Evolutionary conservation across 2,888 invertebrate species (phyloP).

Genomic region (Nephrotoma flavescens): DNA sequence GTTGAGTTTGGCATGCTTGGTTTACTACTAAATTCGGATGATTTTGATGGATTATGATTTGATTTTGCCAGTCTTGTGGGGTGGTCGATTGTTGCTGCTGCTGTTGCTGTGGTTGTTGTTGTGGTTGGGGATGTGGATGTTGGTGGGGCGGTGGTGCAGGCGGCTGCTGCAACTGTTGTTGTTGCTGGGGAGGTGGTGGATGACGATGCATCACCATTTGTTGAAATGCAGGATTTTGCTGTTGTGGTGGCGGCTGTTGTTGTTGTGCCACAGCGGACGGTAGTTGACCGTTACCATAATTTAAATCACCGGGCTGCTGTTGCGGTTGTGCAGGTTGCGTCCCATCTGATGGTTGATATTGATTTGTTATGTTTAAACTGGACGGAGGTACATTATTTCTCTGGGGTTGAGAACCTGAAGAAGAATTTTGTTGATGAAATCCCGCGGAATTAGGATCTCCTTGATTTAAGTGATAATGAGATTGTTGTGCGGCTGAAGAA

Average conservation of each 20-base stretch:
- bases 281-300: constrained; percentile 35
- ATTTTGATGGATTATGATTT: constrained; percentile 32
- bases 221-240: constrained; percentile 22
- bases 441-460: constrained; percentile 27
- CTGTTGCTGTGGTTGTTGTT: constrained; percentile 11
- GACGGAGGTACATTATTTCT: constrained; percentile 23
- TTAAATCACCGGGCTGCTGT: constrained; percentile 20
- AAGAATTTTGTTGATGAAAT: constrained; percentile 18
- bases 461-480: constrained; percentile 24
- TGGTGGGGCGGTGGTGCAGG: constrained; percentile 17
- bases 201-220: constrained; percentile 17
- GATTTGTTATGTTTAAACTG: constrained; percentile 27
- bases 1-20: constrained; percentile 32
- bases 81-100: constrained; percentile 12
- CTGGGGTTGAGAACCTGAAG: constrained; percentile 11
- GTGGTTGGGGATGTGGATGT: constrained; percentile 5
- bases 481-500: constrained; percentile 37
- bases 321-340: constrained; percentile 22
- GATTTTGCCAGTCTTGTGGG: constrained; percentile 19
- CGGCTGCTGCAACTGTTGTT: constrained; percentile 12
- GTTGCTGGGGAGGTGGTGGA: constrained; percentile 16
- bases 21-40: constrained; percentile 32
- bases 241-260: constrained; percentile 27
- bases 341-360: constrained; percentile 29
- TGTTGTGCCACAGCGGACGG: constrained; percentile 32